phyloP scores from a whole-genome alignment of 2,888 invertebrate species.

The Neoaliturus tenellus region DNA sequence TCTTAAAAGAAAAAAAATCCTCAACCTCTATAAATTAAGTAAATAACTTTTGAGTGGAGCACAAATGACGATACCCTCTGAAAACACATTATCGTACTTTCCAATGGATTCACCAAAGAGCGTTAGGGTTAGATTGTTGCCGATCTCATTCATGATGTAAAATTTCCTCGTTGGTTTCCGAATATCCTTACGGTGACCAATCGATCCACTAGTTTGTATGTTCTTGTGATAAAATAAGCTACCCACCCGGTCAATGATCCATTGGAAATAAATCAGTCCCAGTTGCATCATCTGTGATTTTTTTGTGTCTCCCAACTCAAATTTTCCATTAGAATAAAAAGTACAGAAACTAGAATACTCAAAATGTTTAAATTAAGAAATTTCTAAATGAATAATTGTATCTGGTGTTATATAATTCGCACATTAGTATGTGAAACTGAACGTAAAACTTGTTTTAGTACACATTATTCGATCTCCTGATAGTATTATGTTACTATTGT shows the following conservation, averaged over 20 bases:
- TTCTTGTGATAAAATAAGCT: neutral
- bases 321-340: neutral
- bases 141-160: slow-evolving; percentile 18
- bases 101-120: slow-evolving; percentile 27
- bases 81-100: slow-evolving; percentile 12
- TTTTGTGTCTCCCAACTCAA: neutral
- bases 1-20: too few relatives aligned
- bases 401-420: too few relatives aligned
- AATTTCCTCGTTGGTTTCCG: neutral
- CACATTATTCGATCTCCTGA: too few relatives aligned
- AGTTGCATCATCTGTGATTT: slow-evolving; percentile 13
- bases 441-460: too few relatives aligned
- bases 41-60: too few relatives aligned
- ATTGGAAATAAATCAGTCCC: slow-evolving; percentile 19
- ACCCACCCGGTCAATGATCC: neutral
- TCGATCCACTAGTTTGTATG: slow-evolving; percentile 5
- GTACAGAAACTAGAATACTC: too few relatives aligned
- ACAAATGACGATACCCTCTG: neutral
- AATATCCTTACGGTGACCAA: neutral
- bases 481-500: too few relatives aligned
- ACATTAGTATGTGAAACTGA: too few relatives aligned
- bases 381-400: too few relatives aligned
- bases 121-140: slow-evolving; percentile 5
- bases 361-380: too few relatives aligned
- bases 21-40: too few relatives aligned